Evolutionary conservation across 2,113 vertebrate genomes (phyloP).

Genomic region (Myxocyprinus asiaticus): DNA sequence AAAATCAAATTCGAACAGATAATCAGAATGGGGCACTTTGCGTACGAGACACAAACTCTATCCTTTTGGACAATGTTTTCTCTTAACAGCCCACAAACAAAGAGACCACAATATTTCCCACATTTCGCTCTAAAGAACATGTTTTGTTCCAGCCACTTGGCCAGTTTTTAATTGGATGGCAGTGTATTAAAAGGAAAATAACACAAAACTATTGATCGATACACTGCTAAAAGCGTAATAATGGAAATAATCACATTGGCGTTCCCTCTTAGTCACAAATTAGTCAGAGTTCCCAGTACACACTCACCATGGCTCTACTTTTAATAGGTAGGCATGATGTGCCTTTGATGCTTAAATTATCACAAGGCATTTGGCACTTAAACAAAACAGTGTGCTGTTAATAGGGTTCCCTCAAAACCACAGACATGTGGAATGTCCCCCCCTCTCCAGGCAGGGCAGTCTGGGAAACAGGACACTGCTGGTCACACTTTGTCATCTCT

Average conservation of each 20-base stretch:
- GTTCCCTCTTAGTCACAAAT: background rate
- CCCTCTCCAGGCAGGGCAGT: slow-evolving; percentile 17
- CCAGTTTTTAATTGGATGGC: background rate
- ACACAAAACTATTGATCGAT: background rate
- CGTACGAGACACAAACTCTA: too few relatives aligned
- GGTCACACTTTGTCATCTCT: slow-evolving; percentile 29
- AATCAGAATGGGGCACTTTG: too few relatives aligned
- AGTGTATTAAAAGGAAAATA: background rate
- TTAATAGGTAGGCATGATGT: background rate
- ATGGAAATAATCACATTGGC: background rate
- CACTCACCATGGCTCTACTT: background rate
- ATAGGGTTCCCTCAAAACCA: slow-evolving; percentile 40
- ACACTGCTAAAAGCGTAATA: background rate
- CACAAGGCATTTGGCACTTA: slow-evolving; percentile 16
- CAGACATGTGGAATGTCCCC: slow-evolving; percentile 56
- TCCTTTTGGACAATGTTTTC: too few relatives aligned
- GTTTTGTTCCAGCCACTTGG: too few relatives aligned
- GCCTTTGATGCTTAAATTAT: slow-evolving; percentile 17
- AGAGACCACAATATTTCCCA: too few relatives aligned
- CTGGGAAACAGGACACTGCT: slow-evolving; percentile 11
- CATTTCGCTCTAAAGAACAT: too few relatives aligned
- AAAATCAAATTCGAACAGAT: too few relatives aligned
- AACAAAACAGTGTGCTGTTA: slow-evolving; percentile 56
- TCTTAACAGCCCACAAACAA: too few relatives aligned
- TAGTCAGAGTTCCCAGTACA: background rate